phyloP scores from a whole-genome alignment of 2,797 vertebrate species.

The Apogon hyalosoma region DNA sequence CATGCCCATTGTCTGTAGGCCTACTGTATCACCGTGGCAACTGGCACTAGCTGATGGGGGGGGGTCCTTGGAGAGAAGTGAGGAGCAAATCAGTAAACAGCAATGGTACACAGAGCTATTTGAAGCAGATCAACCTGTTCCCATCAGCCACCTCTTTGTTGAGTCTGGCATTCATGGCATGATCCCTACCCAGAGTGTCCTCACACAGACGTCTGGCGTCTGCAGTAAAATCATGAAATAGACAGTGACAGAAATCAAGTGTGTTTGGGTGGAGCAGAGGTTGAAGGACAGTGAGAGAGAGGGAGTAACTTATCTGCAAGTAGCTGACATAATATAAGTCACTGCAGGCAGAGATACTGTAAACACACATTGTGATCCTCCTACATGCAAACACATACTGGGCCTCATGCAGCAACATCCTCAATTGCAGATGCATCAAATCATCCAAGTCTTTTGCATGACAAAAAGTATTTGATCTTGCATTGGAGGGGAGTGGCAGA shows the following conservation, averaged over 20 bases:
- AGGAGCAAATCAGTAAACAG: constrained; percentile 56
- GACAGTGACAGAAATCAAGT: not conserved
- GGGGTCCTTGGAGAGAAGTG: constrained; percentile 47
- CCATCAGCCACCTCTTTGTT: constrained; percentile 3
- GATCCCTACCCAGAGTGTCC: constrained; percentile 7
- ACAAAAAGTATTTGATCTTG: too few relatives aligned
- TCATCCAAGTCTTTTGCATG: too few relatives aligned
- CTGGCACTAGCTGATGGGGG: constrained; percentile 18
- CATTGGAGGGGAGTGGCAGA: too few relatives aligned
- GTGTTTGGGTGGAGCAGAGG: not conserved
- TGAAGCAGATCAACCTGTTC: constrained; percentile 24
- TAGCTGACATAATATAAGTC: constrained; percentile 31
- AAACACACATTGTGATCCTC: not conserved
- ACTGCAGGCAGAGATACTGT: constrained; percentile 18
- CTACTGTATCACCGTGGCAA: constrained; percentile 67
- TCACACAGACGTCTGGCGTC: constrained; percentile 27
- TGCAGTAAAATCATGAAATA: not conserved
- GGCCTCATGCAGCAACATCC: not conserved
- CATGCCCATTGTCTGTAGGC: constrained; percentile 43
- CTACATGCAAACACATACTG: not conserved
- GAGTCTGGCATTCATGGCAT: not conserved
- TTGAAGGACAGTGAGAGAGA: not conserved
- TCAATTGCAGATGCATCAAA: too few relatives aligned
- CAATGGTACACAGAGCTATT: constrained; percentile 18
- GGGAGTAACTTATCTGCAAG: constrained; percentile 3